A percentile compares a stretch with the other conserved stretches of the same genome.
Conservation (phyloP, 2,797 vertebrate species). For the Lepidocolaptes lacrymiger region DNA sequence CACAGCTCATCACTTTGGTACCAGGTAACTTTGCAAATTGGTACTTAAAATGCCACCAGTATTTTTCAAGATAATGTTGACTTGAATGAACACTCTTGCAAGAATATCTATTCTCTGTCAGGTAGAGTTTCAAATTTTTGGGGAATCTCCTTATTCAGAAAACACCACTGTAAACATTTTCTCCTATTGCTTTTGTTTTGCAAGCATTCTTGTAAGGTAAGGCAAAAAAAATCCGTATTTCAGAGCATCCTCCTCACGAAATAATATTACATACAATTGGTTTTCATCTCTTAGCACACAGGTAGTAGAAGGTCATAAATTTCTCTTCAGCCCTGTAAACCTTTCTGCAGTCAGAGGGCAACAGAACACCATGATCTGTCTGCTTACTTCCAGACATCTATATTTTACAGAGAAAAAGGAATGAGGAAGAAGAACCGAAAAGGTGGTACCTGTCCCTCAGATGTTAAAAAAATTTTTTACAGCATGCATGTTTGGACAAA, state of each 20-base stretch:
- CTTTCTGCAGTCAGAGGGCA: neutral
- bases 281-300: neutral
- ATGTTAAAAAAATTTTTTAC: neutral
- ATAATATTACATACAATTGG: neutral
- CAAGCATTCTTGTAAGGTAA: neutral
- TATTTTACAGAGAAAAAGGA: neutral
- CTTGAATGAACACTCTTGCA: neutral
- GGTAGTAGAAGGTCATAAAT: neutral
- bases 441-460: neutral
- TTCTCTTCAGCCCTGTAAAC: neutral
- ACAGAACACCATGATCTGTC: neutral
- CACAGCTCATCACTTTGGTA: neutral
- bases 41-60: neutral
- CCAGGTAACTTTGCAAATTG: neutral
- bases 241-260: neutral
- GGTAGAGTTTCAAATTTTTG: neutral
- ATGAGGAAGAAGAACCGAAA: neutral
- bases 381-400: neutral
- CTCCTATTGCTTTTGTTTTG: neutral
- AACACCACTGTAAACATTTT: neutral
- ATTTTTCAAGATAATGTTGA: neutral
- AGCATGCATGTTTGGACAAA: neutral
- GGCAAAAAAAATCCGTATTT: neutral
- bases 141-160: neutral
- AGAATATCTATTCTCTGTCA: neutral